Percentiles rank a stretch among this genome's conserved stretches.
Conservation (phyloP, 2,888 invertebrate species). For the Scaptomyza parva region DNA sequence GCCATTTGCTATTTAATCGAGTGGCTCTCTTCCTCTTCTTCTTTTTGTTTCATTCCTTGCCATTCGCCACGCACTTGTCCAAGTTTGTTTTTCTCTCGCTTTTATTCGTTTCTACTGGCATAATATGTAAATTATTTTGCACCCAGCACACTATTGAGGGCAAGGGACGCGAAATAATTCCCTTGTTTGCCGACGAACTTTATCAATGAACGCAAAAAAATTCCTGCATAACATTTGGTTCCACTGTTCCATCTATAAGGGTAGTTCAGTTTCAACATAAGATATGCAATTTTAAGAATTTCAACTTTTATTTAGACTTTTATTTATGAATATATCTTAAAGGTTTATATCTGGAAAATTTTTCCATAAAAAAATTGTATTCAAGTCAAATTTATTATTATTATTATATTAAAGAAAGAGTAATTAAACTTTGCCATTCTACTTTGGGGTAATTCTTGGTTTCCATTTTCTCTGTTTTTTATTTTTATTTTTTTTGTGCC, state of each 20-base stretch:
- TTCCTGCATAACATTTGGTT: conserved; percentile 59
- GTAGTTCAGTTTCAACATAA: neutral
- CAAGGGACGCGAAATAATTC: conserved; percentile 28
- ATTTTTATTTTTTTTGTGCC: conserved; percentile 17
- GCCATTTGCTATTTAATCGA: conserved; percentile 27
- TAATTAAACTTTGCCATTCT: neutral
- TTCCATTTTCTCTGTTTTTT: conserved; percentile 7
- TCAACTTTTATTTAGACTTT: no score
- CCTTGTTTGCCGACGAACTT: conserved; percentile 61
- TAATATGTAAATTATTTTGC: conserved; percentile 74
- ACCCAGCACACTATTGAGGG: conserved; percentile 46
- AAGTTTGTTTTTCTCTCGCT: conserved; percentile 7
- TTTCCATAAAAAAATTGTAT: no score
- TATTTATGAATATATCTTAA: no score
- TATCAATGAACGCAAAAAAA: conserved; percentile 66
- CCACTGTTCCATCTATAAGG: conserved; percentile 1
- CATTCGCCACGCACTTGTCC: conserved; percentile 15
- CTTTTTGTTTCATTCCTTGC: neutral
- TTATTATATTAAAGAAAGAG: no score
- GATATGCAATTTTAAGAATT: neutral
- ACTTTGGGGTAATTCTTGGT: neutral
- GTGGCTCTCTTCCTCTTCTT: no score
- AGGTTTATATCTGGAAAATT: no score
- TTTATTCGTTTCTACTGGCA: conserved; percentile 20
- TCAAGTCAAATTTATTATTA: no score